Percentiles rank a stretch among this genome's conserved stretches.
These are phyloP conservation scores for Graphium colonna DNA, from an alignment of 2,888 invertebrate genomes.

Conservation along the genomic window DNA sequence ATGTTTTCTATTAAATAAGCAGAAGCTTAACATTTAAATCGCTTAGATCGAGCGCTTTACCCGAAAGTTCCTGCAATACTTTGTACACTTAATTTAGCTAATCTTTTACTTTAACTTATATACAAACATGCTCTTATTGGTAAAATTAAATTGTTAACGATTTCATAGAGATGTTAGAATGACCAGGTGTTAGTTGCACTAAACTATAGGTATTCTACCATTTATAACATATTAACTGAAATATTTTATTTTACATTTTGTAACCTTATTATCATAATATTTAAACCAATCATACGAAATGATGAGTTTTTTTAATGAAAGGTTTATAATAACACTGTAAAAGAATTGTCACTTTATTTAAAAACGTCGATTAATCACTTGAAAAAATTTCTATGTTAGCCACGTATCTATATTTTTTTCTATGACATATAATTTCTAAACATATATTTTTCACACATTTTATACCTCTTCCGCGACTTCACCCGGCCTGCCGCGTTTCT, in stretches of 20 bases:
- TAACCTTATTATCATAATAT: no score
- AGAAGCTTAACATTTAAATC: conserved; percentile 22
- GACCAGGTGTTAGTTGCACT: conserved; percentile 56
- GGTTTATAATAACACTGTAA: neutral
- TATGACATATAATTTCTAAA: conserved; percentile 69
- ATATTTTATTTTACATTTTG: no score
- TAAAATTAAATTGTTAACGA: conserved; percentile 27
- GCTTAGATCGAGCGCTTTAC: conserved; percentile 1
- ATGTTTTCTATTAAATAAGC: conserved; percentile 21
- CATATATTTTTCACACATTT: conserved; percentile 69
- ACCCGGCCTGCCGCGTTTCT: conserved; percentile 88
- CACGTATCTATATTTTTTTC: conserved; percentile 62
- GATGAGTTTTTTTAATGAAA: conserved; percentile 6
- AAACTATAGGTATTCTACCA: conserved; percentile 25
- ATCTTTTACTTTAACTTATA: conserved; percentile 20
- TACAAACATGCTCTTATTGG: conserved; percentile 1
- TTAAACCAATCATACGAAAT: conserved; percentile 32
- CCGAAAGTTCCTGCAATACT: neutral
- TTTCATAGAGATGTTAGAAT: conserved; percentile 46
- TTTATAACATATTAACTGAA: conserved; percentile 4
- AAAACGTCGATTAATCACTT: conserved; percentile 59
- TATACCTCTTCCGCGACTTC: conserved; percentile 80
- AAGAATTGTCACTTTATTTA: neutral
- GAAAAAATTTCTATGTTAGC: conserved; percentile 72
- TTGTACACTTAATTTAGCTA: neutral